Conservation (phyloP, 2,888 invertebrate species). For the Stramonita haemastoma region DNA sequence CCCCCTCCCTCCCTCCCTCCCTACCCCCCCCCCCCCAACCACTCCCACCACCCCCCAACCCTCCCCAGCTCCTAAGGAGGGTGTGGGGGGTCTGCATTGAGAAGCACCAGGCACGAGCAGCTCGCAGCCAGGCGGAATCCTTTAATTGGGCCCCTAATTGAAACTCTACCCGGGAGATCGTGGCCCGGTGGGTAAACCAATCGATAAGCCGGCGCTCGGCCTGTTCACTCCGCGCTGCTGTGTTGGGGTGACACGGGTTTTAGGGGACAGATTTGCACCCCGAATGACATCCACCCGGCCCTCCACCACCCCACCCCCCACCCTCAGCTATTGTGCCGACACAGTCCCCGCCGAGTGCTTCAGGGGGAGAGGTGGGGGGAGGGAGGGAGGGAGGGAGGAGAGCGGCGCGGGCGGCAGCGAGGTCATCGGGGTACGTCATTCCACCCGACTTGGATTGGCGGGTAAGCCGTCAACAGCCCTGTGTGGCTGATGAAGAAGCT, state of each 20-base stretch:
- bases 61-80: not conserved
- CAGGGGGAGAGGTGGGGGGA: not conserved
- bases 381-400: not conserved
- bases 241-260: slow-evolving; percentile 3
- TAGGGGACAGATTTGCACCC: slow-evolving; percentile 41
- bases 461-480: slow-evolving; percentile 33
- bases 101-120: slow-evolving; percentile 12
- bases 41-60: not conserved
- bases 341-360: not conserved
- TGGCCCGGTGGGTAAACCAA: slow-evolving; percentile 30
- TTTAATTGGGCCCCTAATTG: slow-evolving; percentile 36
- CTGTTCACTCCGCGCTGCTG: not conserved
- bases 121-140: not conserved
- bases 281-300: slow-evolving; percentile 10
- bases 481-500: slow-evolving; percentile 23
- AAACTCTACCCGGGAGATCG: slow-evolving; percentile 29
- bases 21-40: not conserved
- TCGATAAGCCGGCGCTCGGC: slow-evolving; percentile 35
- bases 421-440: slow-evolving; percentile 41
- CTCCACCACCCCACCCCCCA: too few relatives aligned
- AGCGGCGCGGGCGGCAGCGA: not conserved
- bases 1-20: not conserved
- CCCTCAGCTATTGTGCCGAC: not conserved
- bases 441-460: slow-evolving; percentile 34
- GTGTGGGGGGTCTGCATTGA: slow-evolving; percentile 33